Percentiles rank a stretch among this genome's conserved stretches.
Evolutionary conservation across 2,797 vertebrate genomes (phyloP).

Genomic region (Anomalospiza imberbis): DNA sequence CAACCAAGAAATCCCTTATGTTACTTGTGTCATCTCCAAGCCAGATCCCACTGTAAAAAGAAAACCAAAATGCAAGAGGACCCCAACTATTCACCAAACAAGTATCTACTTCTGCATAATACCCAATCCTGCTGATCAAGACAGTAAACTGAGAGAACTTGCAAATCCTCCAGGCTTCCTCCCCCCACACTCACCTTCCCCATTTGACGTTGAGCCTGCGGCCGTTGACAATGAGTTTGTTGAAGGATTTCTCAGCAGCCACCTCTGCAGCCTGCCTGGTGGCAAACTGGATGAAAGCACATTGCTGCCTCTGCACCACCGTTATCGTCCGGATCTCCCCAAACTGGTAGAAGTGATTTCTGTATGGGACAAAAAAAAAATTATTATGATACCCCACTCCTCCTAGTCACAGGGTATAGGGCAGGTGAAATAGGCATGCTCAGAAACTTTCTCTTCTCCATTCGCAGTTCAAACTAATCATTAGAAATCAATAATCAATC

Average conservation of each 20-base stretch:
- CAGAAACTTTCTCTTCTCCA: neutral
- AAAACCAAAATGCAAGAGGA: neutral
- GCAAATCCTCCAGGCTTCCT: neutral
- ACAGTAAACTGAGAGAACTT: neutral
- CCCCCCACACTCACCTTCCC: conserved; percentile 84
- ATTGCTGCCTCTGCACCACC: conserved; percentile 95
- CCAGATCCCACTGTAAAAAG: neutral
- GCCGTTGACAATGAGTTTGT: conserved; percentile 96
- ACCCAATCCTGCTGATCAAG: neutral
- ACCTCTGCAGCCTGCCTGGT: conserved; percentile 90
- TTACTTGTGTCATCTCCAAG: neutral
- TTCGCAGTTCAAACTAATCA: neutral
- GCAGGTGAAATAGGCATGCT: fast-evolving
- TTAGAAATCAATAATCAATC: neutral
- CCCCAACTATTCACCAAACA: neutral
- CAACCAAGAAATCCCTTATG: neutral
- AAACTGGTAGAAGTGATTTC: conserved; percentile 98
- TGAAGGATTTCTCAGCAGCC: conserved; percentile 98
- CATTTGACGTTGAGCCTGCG: conserved; percentile 97
- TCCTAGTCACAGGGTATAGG: fast-evolving
- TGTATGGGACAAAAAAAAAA: conserved; percentile 31
- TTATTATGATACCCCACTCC: fast-evolving
- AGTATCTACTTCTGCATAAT: neutral
- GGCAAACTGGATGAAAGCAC: conserved; percentile 98
- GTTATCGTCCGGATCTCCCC: conserved; percentile 96